These are phyloP conservation scores for Leucoraja erinaceus DNA, from an alignment of 2,113 vertebrate species.

Conservation along the genomic window DNA sequence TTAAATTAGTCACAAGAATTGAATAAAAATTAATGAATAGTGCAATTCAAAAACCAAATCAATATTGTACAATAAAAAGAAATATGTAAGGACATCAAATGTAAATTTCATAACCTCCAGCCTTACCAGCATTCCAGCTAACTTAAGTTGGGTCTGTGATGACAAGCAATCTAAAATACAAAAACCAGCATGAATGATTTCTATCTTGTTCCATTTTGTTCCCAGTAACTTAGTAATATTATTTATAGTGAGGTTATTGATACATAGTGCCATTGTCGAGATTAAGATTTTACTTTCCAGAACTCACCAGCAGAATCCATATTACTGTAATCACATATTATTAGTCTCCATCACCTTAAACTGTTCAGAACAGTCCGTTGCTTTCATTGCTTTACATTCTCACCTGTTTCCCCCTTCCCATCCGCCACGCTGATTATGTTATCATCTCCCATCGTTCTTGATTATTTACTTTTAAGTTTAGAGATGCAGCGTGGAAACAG, in stretches of 20 bases:
- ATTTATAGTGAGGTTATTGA: not conserved
- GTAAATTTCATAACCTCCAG: conserved; percentile 2
- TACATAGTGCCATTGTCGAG: not conserved
- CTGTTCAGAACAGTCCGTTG: not conserved
- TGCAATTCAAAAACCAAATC: not conserved
- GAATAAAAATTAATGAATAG: not conserved
- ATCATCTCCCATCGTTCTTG: too few relatives aligned
- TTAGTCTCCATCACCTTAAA: not conserved
- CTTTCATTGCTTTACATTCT: not conserved
- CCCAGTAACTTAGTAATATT: not conserved
- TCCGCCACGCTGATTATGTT: not conserved
- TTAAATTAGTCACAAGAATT: not conserved
- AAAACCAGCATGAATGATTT: not conserved
- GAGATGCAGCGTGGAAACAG: too few relatives aligned
- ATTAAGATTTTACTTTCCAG: not conserved
- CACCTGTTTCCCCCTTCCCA: not conserved
- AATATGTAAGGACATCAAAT: not conserved
- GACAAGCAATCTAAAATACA: conserved; percentile 77
- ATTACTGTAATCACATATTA: not conserved
- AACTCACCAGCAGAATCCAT: not conserved
- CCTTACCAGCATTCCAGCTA: conserved; percentile 94
- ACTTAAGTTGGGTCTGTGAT: conserved; percentile 75
- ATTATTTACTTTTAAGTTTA: not conserved
- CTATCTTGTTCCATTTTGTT: not conserved
- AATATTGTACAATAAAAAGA: not conserved